A percentile compares a stretch with the other conserved stretches of the same genome.
phyloP scores from a whole-genome alignment of 2,113 vertebrate genomes.

The Anguilla rostrata region DNA sequence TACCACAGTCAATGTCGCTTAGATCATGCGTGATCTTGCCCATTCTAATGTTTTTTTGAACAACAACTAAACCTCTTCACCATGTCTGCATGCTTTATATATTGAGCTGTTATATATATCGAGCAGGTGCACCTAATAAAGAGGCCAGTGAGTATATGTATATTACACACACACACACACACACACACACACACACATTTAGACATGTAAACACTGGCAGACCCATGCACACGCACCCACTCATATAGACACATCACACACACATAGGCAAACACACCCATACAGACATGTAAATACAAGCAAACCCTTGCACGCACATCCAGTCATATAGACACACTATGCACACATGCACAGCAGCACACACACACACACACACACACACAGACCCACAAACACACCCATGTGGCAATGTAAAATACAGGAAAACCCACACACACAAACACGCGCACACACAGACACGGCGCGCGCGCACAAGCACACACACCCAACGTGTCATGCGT shows the following conservation, averaged over 20 bases:
- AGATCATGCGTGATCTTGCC: no score
- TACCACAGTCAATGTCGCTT: no score
- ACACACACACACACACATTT: no score
- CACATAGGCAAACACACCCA: background rate
- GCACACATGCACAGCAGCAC: constrained; percentile 12
- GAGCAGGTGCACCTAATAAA: no score
- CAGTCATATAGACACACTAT: constrained; percentile 28
- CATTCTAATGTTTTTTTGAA: no score
- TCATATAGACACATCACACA: no score
- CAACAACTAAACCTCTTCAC: no score
- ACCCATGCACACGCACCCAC: no score
- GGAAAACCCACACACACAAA: background rate
- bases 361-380: constrained; percentile 20
- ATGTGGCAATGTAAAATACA: background rate
- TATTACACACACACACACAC: background rate
- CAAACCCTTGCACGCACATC: constrained; percentile 6
- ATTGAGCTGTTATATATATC: no score
- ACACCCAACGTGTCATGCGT: background rate
- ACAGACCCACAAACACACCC: constrained; percentile 15
- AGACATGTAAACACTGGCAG: no score
- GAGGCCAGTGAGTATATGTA: background rate
- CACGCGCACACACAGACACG: constrained; percentile 9
- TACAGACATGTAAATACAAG: constrained; percentile 16
- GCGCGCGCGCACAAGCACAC: background rate
- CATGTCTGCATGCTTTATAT: no score